These are phyloP conservation scores for Indri indri DNA, from an alignment of 2,113 vertebrate genomes.

Conservation along the genomic window DNA sequence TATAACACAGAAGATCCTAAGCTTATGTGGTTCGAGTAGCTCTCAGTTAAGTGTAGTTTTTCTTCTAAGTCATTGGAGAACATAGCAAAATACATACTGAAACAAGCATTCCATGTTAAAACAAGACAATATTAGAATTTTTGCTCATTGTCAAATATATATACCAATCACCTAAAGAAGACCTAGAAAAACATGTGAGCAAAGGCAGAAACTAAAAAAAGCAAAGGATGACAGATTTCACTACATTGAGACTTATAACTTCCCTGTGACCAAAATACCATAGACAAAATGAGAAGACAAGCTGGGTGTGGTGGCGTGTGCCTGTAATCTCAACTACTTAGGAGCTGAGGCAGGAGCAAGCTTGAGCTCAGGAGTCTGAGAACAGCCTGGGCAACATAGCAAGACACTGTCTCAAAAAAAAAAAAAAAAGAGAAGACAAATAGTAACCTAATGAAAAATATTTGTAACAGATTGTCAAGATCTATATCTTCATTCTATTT, in stretches of 20 bases:
- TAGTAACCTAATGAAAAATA: neutral
- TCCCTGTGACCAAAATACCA: neutral
- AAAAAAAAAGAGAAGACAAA: neutral
- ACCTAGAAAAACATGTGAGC: neutral
- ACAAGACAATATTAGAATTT: neutral
- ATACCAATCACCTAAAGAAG: neutral
- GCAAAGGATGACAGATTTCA: neutral
- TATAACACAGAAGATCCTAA: neutral
- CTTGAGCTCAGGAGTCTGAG: no score
- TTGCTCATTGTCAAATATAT: conserved; percentile 10
- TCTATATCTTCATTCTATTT: neutral
- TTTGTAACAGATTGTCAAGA: neutral
- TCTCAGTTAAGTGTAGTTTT: neutral
- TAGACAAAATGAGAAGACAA: no score
- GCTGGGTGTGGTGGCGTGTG: neutral
- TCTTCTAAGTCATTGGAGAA: neutral
- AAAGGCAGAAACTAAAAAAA: conserved; percentile 32
- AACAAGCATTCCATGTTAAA: neutral
- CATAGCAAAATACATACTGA: neutral
- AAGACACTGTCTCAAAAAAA: neutral
- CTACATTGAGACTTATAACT: neutral
- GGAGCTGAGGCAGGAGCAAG: neutral
- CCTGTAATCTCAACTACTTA: neutral
- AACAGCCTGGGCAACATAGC: neutral
- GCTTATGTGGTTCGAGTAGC: neutral